Evolutionary conservation across 2,797 vertebrate species (phyloP).

Genomic region (Platalea minor): DNA sequence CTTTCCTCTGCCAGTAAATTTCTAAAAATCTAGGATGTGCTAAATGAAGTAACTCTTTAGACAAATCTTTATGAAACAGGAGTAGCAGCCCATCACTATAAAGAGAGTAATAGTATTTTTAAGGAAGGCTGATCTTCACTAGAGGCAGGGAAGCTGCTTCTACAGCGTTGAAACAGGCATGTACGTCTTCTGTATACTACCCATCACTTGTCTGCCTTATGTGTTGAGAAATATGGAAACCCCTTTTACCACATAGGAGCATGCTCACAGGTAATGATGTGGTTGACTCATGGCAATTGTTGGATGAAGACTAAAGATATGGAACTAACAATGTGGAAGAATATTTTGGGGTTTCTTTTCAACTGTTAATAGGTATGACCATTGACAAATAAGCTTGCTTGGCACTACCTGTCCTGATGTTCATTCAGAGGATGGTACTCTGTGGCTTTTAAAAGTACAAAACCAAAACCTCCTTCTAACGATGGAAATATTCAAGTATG

Average conservation of each 20-base stretch:
- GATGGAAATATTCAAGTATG: neutral
- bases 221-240: neutral
- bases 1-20: neutral
- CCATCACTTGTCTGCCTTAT: neutral
- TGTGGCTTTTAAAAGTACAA: neutral
- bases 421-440: neutral
- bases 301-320: neutral
- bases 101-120: neutral
- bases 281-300: neutral
- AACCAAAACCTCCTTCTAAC: neutral
- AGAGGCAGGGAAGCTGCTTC: neutral
- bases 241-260: neutral
- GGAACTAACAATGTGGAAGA: neutral
- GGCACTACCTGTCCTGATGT: neutral
- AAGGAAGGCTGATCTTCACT: neutral
- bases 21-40: neutral
- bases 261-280: neutral
- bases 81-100: neutral
- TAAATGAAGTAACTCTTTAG: neutral
- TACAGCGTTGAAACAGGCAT: fast-evolving
- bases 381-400: neutral
- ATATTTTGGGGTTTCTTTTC: neutral
- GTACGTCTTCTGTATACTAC: fast-evolving
- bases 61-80: neutral
- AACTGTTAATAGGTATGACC: neutral